phyloP scores from a whole-genome alignment of 2,797 vertebrate genomes.

The Eulemur rubriventer region DNA sequence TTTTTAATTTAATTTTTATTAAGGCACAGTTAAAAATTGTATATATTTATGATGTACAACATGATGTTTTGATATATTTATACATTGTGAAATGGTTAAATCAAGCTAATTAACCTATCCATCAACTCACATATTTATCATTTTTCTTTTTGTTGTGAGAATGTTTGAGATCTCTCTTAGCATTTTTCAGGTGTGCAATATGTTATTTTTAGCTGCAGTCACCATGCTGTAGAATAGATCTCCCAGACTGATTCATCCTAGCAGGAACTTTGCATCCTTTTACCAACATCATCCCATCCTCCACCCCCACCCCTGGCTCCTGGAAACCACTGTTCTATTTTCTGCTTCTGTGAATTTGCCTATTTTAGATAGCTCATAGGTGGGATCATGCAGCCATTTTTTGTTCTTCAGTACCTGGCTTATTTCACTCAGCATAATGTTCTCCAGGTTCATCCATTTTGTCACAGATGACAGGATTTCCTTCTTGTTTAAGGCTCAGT shows the following conservation, averaged over 20 bases:
- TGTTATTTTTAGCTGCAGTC: background rate
- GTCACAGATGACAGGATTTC: background rate
- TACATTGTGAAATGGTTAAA: background rate
- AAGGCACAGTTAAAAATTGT: background rate
- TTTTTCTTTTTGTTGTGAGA: background rate
- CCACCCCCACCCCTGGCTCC: too few relatives aligned
- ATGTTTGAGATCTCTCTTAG: background rate
- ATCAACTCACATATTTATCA: background rate
- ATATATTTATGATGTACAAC: background rate
- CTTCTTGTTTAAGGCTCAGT: background rate
- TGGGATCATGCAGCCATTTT: accelerated
- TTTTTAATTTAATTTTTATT: background rate
- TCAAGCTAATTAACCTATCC: background rate
- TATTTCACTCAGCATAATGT: background rate
- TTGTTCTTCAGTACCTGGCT: background rate
- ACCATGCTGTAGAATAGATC: background rate
- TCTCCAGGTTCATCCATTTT: background rate
- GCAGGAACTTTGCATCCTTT: background rate
- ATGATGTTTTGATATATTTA: too few relatives aligned
- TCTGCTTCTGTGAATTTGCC: background rate
- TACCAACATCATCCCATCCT: too few relatives aligned
- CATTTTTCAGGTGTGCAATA: background rate
- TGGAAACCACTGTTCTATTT: background rate
- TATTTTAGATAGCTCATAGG: background rate
- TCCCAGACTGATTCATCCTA: background rate